These are phyloP conservation scores for Caradrina kadenii DNA, from an alignment of 2,888 invertebrate genomes.

Conservation along the genomic window DNA sequence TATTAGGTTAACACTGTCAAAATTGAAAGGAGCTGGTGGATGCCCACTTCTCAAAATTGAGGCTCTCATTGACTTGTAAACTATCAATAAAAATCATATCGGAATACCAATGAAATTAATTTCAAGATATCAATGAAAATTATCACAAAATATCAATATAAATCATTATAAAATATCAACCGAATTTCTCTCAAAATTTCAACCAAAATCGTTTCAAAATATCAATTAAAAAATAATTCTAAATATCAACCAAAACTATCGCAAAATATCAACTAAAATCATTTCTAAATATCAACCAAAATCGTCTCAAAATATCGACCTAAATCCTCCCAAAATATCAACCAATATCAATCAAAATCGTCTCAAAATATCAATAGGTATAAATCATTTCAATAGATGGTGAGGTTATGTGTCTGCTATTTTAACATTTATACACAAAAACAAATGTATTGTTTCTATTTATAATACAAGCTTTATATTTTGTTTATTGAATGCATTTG, in stretches of 20 bases:
- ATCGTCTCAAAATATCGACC: not conserved
- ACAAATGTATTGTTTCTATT: conserved; percentile 18
- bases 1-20: no score
- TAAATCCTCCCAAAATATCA: not conserved
- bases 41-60: no score
- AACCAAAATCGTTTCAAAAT: not conserved
- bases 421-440: conserved; percentile 19
- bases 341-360: not conserved
- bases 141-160: not conserved
- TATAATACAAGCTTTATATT: conserved; percentile 14
- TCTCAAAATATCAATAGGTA: not conserved
- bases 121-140: not conserved
- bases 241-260: no score
- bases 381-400: not conserved
- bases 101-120: not conserved
- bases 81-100: no score
- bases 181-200: no score
- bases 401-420: not conserved
- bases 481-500: conserved; percentile 34
- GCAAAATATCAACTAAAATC: not conserved
- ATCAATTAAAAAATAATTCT: not conserved
- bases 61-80: no score
- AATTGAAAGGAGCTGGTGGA: no score
- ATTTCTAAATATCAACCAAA: no score
- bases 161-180: not conserved